Evolutionary conservation across 2,888 invertebrate species (phyloP).

Genomic region (Andrena flavipes): DNA sequence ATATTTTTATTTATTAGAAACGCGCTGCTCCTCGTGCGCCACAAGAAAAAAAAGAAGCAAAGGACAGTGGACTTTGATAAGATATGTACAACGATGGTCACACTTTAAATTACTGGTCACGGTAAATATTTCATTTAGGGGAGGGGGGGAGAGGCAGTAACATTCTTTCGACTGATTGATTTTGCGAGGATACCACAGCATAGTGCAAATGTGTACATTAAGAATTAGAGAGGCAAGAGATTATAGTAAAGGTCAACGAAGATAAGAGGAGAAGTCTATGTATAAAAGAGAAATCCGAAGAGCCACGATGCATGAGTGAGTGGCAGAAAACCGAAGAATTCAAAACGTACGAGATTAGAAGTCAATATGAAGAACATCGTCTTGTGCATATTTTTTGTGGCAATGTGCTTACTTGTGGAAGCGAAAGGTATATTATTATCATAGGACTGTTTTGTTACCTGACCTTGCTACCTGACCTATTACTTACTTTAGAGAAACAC

Average conservation of each 20-base stretch:
- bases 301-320: neutral
- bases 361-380: constrained; percentile 47
- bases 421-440: constrained; percentile 48
- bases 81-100: too few relatives aligned
- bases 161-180: too few relatives aligned
- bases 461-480: neutral
- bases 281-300: constrained; percentile 30
- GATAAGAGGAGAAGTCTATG: neutral
- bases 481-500: too few relatives aligned
- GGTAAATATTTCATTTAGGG: too few relatives aligned
- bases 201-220: neutral
- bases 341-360: neutral
- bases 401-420: constrained; percentile 28
- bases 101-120: too few relatives aligned
- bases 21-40: too few relatives aligned
- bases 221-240: neutral
- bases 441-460: neutral
- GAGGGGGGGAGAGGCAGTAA: too few relatives aligned
- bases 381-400: constrained; percentile 28
- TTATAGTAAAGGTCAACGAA: constrained; percentile 29
- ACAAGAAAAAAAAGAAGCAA: neutral
- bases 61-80: too few relatives aligned
- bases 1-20: too few relatives aligned
- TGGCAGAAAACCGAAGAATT: neutral
- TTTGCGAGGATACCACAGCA: neutral